Conservation (phyloP, 2,113 vertebrate species). For the Brachyhypopomus gauderio region DNA sequence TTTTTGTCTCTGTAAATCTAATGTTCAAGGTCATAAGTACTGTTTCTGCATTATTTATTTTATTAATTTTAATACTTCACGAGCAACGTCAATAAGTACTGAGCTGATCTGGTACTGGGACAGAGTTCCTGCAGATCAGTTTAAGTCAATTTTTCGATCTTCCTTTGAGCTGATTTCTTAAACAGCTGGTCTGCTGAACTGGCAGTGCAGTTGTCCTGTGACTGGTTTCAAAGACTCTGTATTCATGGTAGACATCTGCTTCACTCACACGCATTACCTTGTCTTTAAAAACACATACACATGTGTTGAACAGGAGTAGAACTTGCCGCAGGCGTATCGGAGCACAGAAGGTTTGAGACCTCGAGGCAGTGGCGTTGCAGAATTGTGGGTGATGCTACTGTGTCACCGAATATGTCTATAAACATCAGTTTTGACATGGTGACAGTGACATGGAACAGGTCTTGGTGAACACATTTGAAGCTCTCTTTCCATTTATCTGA, state of each 20-base stretch:
- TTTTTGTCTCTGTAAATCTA: background rate
- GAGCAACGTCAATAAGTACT: background rate
- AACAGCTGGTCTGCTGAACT: background rate
- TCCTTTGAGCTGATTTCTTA: conserved; percentile 1
- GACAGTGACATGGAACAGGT: background rate
- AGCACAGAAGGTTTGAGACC: background rate
- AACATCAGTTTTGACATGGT: background rate
- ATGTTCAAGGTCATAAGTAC: background rate
- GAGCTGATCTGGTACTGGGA: background rate
- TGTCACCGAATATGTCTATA: background rate
- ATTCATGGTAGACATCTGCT: background rate
- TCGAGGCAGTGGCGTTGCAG: background rate
- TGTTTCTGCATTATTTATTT: background rate
- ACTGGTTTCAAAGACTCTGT: background rate
- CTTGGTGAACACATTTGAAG: background rate
- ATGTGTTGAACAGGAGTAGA: background rate
- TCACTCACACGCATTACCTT: background rate
- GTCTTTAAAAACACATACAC: background rate
- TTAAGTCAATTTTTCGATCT: background rate
- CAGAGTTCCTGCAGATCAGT: background rate
- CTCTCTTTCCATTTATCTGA: background rate
- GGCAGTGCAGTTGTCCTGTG: background rate
- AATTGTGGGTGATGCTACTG: background rate
- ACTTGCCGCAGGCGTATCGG: too few relatives aligned
- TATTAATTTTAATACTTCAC: background rate